phyloP scores from a whole-genome alignment of 1,140 invertebrate species.

The Euura lappo region DNA sequence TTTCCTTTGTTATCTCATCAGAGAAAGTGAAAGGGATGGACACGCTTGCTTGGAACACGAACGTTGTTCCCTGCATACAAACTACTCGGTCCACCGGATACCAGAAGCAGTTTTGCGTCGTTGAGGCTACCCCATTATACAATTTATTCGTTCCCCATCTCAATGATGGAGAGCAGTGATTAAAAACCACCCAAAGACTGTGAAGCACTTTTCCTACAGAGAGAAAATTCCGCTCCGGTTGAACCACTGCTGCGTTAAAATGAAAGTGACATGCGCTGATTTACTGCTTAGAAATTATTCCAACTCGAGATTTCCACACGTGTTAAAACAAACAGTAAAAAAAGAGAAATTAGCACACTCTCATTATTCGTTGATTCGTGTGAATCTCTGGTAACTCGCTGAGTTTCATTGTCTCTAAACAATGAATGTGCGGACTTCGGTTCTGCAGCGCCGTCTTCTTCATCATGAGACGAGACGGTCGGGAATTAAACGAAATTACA shows the following conservation, averaged over 20 bases:
- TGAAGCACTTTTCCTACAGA: too few species aligned
- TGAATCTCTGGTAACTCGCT: background rate
- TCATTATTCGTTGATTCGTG: background rate
- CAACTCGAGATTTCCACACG: too few species aligned
- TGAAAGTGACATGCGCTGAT: too few species aligned
- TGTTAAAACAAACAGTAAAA: background rate
- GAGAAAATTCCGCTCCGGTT: too few species aligned
- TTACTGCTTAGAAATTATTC: too few species aligned
- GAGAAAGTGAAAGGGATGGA: conserved; percentile 5
- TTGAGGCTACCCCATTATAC: background rate
- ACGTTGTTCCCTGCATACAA: background rate
- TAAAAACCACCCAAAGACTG: background rate
- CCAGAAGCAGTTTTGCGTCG: background rate
- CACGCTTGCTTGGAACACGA: conserved; percentile 1
- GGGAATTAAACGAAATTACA: too few species aligned
- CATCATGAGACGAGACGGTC: too few species aligned
- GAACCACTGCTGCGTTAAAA: too few species aligned
- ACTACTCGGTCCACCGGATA: conserved; percentile 4
- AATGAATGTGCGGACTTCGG: background rate
- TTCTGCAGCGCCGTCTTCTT: too few species aligned
- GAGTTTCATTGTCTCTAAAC: background rate
- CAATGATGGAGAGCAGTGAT: background rate
- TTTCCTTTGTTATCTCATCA: conserved; percentile 6
- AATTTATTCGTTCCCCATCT: background rate
- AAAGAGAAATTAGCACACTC: background rate